Evolutionary conservation across 2,888 invertebrate species (phyloP), one percentile per base, ranked within the genome.

Genomic region (Tetragonula carbonaria): DNA sequence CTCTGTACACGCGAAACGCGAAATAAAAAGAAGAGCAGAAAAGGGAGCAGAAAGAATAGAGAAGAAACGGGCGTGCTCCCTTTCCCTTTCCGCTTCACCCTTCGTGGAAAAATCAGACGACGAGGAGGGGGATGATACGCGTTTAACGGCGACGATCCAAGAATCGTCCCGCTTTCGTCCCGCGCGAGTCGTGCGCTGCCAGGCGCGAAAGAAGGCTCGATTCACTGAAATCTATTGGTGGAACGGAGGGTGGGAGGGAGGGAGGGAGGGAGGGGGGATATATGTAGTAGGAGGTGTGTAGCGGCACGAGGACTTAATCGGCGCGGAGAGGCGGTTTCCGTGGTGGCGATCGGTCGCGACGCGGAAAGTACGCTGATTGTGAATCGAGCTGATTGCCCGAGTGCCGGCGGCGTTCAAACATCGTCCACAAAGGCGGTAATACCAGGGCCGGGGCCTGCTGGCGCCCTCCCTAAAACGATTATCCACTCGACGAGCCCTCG

Each of bases 331-430:
- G 77, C 71, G 87, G 80, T 85, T 88, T 88, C 83, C 87, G 87
- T 78, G 78, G 77, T 72, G 84, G 78, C 90, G 89, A 89, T 89
- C 90, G 86, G 84, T 74, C 86, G 87, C 78, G 83, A 75, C 75
- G 87, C 84, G 87, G 87, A 87, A 89, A 91, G 88, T 91, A 91
- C 92, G 91, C 90, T 91, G 92, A 91, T 93, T 92, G 91, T 93
- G 93, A 93, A 93, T 93, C 93, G 93, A 91, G 90, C 92, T 92
- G 93, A 93, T 93, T 93, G 93, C 92, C 93, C 91, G 91, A 93
- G 92, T 92, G 92, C 91, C 91, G 90, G 86, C 88, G 92, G 90
- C 92, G 92, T 91, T 93, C 92, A 93, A 93, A 93, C 93, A 93
- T 91, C 91, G 89, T 89, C 91, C 92, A 93, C 93, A 93, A 93